These are phyloP conservation scores for Sclerurus mexicanus DNA, from an alignment of 2,113 vertebrate species.

Conservation along the genomic window DNA sequence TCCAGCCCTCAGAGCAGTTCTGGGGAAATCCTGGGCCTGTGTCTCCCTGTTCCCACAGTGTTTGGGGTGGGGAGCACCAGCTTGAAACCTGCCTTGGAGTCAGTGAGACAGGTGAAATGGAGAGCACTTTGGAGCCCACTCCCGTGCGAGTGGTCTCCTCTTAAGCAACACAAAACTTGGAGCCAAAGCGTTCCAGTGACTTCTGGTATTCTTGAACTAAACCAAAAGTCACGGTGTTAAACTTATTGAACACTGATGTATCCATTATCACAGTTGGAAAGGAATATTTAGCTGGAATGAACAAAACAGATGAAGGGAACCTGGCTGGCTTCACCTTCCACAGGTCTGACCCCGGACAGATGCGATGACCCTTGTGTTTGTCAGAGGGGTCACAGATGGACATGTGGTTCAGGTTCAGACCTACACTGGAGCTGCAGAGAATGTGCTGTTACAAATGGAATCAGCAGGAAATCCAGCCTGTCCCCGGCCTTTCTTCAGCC, in stretches of 20 bases:
- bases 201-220: background rate
- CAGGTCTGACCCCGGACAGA: background rate
- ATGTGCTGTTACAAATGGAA: background rate
- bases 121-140: background rate
- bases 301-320: background rate
- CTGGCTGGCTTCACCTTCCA: background rate
- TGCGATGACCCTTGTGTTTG: background rate
- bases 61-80: background rate
- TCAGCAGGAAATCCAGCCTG: background rate
- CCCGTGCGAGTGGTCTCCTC: accelerated
- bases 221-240: accelerated
- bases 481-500: background rate
- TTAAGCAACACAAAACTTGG: background rate
- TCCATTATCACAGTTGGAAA: background rate
- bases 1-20: background rate
- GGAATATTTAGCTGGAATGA: background rate
- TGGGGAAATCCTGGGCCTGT: background rate
- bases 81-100: background rate
- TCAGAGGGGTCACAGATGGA: background rate
- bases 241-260: background rate
- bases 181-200: background rate
- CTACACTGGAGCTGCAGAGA: background rate
- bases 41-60: accelerated
- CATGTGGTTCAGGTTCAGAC: background rate
- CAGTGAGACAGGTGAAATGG: background rate